phyloP scores from a whole-genome alignment of 2,797 vertebrate genomes.

The Cryptoprocta ferox region DNA sequence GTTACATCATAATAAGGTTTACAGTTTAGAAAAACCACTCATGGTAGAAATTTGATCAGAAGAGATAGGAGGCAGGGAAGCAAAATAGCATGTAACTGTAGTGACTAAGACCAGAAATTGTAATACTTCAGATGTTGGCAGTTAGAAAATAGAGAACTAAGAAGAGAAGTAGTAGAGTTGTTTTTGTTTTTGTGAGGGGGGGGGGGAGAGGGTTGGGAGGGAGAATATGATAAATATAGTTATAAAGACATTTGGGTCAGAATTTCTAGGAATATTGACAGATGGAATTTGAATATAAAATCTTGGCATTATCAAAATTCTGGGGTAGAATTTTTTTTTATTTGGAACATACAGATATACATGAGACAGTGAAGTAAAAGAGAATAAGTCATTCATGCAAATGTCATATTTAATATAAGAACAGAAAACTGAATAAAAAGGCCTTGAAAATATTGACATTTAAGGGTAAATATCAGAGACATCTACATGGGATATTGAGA shows the following conservation, averaged over 20 bases:
- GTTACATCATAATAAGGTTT: neutral
- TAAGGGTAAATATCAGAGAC: neutral
- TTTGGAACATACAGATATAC: neutral
- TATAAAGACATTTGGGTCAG: neutral
- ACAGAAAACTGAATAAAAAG: neutral
- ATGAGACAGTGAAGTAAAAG: neutral
- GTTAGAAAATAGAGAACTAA: neutral
- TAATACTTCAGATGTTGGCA: neutral
- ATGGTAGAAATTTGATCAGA: neutral
- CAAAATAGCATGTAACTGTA: neutral
- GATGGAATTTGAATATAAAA: neutral
- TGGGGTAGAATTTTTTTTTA: neutral
- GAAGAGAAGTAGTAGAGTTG: neutral
- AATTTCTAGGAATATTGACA: neutral
- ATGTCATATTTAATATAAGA: neutral
- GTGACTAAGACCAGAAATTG: neutral
- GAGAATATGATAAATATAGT: neutral
- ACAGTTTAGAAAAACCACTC: neutral
- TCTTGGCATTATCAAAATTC: neutral
- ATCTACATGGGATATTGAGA: neutral
- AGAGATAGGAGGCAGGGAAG: neutral
- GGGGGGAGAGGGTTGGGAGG: neutral
- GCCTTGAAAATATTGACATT: neutral
- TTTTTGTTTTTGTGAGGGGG: too few relatives aligned
- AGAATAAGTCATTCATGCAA: neutral